phyloP scores from a whole-genome alignment of 2,888 invertebrate genomes.

The Orthosia incerta region DNA sequence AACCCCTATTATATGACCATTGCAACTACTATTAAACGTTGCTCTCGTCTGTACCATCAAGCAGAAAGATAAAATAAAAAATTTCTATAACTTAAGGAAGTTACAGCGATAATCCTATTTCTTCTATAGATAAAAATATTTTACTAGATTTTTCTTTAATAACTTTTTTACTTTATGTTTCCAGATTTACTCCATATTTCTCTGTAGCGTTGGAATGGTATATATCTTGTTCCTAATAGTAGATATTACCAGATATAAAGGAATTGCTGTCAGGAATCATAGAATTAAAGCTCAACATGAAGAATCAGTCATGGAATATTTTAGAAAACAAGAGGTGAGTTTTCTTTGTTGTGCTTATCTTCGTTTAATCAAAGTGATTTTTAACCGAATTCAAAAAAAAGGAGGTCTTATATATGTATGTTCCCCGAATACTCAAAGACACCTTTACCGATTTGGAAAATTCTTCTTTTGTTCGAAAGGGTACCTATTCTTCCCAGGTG shows the following conservation, averaged over 20 bases:
- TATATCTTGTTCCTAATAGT: conserved; percentile 92
- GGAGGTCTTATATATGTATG: too few species aligned
- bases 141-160: conserved; percentile 27
- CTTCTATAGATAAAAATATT: conserved; percentile 42
- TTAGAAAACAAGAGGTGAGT: conserved; percentile 85
- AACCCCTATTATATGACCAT: too few species aligned
- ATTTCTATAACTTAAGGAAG: conserved; percentile 12
- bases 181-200: conserved; percentile 92
- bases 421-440: too few species aligned
- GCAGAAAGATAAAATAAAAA: conserved; percentile 28
- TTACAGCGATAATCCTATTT: conserved; percentile 25
- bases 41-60: conserved; percentile 20
- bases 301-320: conserved; percentile 83
- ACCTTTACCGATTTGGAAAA: too few species aligned
- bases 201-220: conserved; percentile 91
- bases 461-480: too few species aligned
- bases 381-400: too few species aligned
- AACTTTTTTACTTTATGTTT: conserved; percentile 69
- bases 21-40: too few species aligned
- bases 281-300: conserved; percentile 82
- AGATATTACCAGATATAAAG: conserved; percentile 92
- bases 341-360: neutral
- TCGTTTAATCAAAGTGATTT: neutral
- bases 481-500: too few species aligned
- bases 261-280: conserved; percentile 84